Evolutionary conservation across 2,797 vertebrate genomes (phyloP).

Genomic region (Xerus rutilus): DNA sequence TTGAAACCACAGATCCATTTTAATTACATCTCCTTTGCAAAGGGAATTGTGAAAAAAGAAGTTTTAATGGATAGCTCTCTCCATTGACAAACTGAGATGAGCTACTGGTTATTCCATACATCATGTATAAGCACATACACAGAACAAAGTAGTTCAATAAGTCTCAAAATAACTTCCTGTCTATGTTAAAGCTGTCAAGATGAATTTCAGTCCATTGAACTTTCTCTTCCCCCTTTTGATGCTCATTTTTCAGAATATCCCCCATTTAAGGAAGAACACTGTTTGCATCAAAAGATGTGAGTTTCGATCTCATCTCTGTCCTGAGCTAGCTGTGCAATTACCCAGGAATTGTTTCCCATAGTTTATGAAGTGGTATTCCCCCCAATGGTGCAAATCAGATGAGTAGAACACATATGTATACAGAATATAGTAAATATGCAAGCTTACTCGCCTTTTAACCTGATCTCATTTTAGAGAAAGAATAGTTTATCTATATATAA

Average conservation of each 20-base stretch:
- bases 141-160: neutral
- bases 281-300: neutral
- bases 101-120: neutral
- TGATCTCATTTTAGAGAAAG: neutral
- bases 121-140: neutral
- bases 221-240: neutral
- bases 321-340: neutral
- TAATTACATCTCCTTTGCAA: neutral
- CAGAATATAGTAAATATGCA: neutral
- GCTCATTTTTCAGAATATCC: neutral
- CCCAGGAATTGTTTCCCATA: neutral
- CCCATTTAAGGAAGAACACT: neutral
- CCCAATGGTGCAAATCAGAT: neutral
- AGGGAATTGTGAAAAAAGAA: neutral
- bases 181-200: neutral
- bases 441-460: neutral
- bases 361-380: neutral
- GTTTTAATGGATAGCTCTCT: neutral
- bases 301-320: neutral
- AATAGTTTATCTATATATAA: neutral
- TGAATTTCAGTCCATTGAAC: neutral
- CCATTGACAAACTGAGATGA: neutral
- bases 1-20: neutral
- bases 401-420: accelerated
- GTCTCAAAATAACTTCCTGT: neutral